These are phyloP conservation scores for Rhodinocichla rosea DNA, from an alignment of 2,113 vertebrate species.

Conservation along the genomic window DNA sequence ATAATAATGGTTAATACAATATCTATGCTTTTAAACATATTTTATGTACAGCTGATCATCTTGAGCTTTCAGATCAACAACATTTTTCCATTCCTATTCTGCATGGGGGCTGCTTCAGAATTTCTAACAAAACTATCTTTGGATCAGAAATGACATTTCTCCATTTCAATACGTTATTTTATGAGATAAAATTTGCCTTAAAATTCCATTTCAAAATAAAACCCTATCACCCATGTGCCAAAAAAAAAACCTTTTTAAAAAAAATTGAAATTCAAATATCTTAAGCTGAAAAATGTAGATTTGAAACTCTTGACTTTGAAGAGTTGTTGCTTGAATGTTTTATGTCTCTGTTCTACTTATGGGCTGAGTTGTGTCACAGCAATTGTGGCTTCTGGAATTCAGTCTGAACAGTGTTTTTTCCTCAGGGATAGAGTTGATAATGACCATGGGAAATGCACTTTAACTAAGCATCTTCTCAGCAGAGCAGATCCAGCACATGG, in stretches of 20 bases:
- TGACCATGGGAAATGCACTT: neutral
- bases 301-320: neutral
- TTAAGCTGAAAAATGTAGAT: neutral
- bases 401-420: neutral
- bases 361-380: neutral
- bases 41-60: neutral
- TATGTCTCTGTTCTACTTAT: neutral
- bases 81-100: neutral
- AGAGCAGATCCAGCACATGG: neutral
- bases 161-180: neutral
- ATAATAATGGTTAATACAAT: neutral
- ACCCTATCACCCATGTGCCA: neutral
- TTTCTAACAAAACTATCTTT: neutral
- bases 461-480: neutral
- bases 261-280: neutral
- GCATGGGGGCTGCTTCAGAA: neutral
- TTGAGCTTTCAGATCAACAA: neutral
- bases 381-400: neutral
- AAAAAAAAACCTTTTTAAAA: neutral
- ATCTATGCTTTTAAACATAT: neutral
- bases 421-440: neutral
- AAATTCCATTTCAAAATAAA: neutral
- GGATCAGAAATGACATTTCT: neutral
- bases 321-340: neutral
- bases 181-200: neutral